Evolutionary conservation across 1,140 invertebrate species (phyloP).

Genomic region (Zaprionus kolodkinae): DNA sequence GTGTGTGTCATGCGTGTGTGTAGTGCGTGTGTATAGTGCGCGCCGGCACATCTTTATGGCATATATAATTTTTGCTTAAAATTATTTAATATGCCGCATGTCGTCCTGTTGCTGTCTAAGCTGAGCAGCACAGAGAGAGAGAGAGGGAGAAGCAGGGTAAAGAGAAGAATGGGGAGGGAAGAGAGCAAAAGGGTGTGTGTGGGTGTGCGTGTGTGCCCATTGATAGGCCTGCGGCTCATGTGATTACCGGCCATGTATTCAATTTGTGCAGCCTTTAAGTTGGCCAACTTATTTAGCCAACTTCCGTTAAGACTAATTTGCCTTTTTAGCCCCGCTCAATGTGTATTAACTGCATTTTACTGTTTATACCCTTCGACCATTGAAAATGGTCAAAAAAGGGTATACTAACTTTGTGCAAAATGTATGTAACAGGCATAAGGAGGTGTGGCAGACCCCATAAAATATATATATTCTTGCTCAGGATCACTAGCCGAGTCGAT

Average conservation of each 20-base stretch:
- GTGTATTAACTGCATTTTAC: background rate
- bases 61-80: conserved; percentile 73
- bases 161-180: no score
- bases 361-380: no score
- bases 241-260: conserved; percentile 42
- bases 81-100: conserved; percentile 67
- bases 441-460: no score
- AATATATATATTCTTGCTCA: no score
- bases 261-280: conserved; percentile 35
- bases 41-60: conserved; percentile 59
- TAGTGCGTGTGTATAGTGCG: conserved; percentile 11
- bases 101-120: conserved; percentile 31
- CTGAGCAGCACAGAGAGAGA: background rate
- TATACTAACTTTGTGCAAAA: no score
- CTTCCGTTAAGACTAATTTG: conserved; percentile 38
- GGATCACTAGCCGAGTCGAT: no score
- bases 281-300: conserved; percentile 26
- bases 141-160: background rate
- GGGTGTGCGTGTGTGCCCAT: conserved; percentile 4
- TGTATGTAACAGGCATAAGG: no score
- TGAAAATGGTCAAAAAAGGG: no score
- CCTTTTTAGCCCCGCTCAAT: background rate
- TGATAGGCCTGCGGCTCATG: conserved; percentile 43
- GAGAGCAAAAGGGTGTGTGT: background rate
- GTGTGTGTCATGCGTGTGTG: conserved; percentile 1